These are phyloP conservation scores for Muntiacus reevesi DNA, from an alignment of 2,113 vertebrate genomes.

Conservation along the genomic window DNA sequence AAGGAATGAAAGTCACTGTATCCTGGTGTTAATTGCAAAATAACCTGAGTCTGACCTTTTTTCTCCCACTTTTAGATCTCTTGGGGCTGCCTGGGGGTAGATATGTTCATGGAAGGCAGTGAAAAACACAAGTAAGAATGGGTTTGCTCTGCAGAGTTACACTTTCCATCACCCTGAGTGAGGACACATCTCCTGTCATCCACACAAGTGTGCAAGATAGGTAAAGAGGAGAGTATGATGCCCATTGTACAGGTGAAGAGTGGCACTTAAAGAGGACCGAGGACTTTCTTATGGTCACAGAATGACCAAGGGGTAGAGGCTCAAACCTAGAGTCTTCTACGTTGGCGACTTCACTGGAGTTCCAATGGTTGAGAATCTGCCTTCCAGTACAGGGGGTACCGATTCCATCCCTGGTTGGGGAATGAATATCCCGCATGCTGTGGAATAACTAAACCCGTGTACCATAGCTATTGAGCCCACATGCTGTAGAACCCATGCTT, in stretches of 20 bases:
- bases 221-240: too few species aligned
- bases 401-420: not conserved
- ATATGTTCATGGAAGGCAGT: not conserved
- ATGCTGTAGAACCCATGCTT: not conserved
- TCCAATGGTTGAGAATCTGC: not conserved
- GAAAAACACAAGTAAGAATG: not conserved
- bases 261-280: not conserved
- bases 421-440: not conserved
- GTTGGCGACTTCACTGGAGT: not conserved
- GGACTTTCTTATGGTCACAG: not conserved
- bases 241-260: not conserved
- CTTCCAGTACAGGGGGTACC: not conserved
- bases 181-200: too few species aligned
- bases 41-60: not conserved
- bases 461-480: not conserved
- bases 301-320: not conserved
- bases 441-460: accelerated
- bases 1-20: not conserved
- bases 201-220: not conserved
- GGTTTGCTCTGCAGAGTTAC: not conserved
- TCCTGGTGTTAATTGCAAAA: not conserved
- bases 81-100: not conserved
- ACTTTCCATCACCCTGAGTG: not conserved
- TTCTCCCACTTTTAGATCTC: not conserved
- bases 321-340: not conserved